phyloP scores from a whole-genome alignment of 2,113 vertebrate species.

The Alexandromys fortis region DNA sequence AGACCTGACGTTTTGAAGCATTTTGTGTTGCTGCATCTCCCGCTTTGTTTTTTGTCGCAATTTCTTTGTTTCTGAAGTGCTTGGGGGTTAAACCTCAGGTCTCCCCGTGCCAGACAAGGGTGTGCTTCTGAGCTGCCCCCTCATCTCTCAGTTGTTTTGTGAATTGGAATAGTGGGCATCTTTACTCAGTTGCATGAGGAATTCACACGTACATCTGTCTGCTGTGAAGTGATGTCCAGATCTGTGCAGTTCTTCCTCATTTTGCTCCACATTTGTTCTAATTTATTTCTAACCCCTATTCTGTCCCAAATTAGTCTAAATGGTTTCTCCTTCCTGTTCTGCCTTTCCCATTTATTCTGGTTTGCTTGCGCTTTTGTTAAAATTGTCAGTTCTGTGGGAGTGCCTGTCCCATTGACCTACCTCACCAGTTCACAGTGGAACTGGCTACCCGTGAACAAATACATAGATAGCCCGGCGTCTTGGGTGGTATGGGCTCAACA shows the following conservation, averaged over 20 bases:
- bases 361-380: background rate
- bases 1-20: background rate
- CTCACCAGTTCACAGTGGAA: background rate
- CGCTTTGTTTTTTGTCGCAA: too few relatives aligned
- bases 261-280: constrained; percentile 1
- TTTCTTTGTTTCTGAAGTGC: background rate
- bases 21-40: background rate
- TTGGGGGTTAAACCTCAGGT: background rate
- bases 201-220: background rate
- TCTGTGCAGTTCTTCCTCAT: background rate
- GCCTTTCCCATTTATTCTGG: background rate
- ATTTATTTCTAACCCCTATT: background rate
- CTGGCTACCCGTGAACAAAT: background rate
- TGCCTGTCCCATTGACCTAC: background rate
- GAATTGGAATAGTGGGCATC: background rate
- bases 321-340: background rate
- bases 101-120: too few relatives aligned
- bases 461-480: background rate
- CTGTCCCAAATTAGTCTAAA: background rate
- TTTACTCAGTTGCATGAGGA: background rate
- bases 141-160: background rate
- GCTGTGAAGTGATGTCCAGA: background rate
- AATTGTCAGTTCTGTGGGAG: background rate
- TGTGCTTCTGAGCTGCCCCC: background rate
- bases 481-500: background rate